These are phyloP conservation scores for Salminus brasiliensis DNA, from an alignment of 2,113 vertebrate species.

Conservation along the genomic window DNA sequence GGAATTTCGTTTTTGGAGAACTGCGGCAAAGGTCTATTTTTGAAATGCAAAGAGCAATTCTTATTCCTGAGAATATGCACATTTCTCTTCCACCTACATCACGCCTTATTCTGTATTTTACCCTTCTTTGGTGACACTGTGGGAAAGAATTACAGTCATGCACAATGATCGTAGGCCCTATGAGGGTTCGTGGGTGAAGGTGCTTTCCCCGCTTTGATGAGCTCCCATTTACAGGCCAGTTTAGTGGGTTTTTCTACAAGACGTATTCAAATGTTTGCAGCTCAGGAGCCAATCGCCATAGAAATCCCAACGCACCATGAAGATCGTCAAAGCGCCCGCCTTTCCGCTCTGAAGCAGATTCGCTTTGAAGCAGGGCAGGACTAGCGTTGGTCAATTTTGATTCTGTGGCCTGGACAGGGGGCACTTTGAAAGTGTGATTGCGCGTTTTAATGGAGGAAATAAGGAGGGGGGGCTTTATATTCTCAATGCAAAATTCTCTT, in stretches of 20 bases:
- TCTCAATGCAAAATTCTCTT: slow-evolving; percentile 88
- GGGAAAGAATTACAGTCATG: not conserved
- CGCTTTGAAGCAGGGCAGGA: slow-evolving; percentile 93
- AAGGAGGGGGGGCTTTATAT: slow-evolving; percentile 87
- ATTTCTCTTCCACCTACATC: no score
- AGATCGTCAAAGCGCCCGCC: slow-evolving; percentile 87
- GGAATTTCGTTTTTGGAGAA: no score
- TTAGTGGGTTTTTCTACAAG: slow-evolving; percentile 82
- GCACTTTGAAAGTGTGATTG: slow-evolving; percentile 83
- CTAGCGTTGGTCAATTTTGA: slow-evolving; percentile 90
- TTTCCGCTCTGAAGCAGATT: slow-evolving; percentile 86
- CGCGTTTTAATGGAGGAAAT: slow-evolving; percentile 85
- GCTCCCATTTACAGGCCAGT: slow-evolving; percentile 86
- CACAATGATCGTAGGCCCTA: slow-evolving; percentile 4
- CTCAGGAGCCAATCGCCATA: slow-evolving; percentile 89
- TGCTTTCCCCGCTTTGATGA: slow-evolving; percentile 83
- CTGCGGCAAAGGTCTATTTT: no score
- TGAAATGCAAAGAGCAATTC: no score
- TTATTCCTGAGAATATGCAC: not conserved
- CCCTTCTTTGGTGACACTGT: no score
- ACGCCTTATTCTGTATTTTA: no score
- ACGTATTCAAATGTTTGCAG: slow-evolving; percentile 88
- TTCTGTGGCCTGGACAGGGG: slow-evolving; percentile 86
- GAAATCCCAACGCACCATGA: slow-evolving; percentile 95
- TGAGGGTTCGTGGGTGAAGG: slow-evolving; percentile 62